Percentiles rank a stretch among this genome's conserved stretches.
Evolutionary conservation across 1,140 invertebrate species (phyloP).

Genomic region (Rhyzopertha dominica): DNA sequence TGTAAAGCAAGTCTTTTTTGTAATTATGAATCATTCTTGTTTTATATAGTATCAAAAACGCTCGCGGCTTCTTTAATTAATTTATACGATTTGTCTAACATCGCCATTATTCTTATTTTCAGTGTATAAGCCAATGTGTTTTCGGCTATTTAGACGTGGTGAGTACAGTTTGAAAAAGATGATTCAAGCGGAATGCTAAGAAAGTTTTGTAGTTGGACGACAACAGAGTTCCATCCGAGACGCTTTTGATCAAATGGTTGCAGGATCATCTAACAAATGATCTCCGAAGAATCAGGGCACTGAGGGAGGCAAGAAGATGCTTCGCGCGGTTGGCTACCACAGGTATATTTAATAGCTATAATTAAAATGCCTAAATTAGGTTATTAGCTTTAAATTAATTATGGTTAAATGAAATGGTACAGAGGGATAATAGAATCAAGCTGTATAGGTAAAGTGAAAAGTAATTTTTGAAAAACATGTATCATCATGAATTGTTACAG

Average conservation of each 20-base stretch:
- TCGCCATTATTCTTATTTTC: conserved; percentile 18
- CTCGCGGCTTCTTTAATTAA: too few relatives aligned
- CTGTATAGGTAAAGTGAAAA: not conserved
- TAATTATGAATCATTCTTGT: too few relatives aligned
- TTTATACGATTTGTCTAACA: too few relatives aligned
- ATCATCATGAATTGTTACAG: not conserved
- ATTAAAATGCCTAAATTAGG: not conserved
- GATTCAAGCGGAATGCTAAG: not conserved
- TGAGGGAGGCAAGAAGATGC: conserved; percentile 33
- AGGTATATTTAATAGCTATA: conserved; percentile 21
- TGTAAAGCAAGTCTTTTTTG: too few relatives aligned
- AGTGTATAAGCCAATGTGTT: conserved; percentile 35
- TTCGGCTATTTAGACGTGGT: conserved; percentile 35
- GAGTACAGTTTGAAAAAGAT: conserved; percentile 17
- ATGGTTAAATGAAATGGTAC: not conserved
- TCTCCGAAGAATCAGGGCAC: conserved; percentile 30
- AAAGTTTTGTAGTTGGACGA: conserved; percentile 32
- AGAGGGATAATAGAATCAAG: not conserved
- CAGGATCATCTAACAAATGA: conserved; percentile 32
- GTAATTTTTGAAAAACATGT: not conserved
- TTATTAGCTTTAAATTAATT: not conserved
- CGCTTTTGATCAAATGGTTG: conserved; percentile 34
- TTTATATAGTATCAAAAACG: too few relatives aligned
- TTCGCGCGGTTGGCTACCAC: conserved; percentile 31
- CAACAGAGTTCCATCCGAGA: conserved; percentile 34